Evolutionary conservation across 1,140 invertebrate genomes (phyloP).

Genomic region (Drosophila jambulina): DNA sequence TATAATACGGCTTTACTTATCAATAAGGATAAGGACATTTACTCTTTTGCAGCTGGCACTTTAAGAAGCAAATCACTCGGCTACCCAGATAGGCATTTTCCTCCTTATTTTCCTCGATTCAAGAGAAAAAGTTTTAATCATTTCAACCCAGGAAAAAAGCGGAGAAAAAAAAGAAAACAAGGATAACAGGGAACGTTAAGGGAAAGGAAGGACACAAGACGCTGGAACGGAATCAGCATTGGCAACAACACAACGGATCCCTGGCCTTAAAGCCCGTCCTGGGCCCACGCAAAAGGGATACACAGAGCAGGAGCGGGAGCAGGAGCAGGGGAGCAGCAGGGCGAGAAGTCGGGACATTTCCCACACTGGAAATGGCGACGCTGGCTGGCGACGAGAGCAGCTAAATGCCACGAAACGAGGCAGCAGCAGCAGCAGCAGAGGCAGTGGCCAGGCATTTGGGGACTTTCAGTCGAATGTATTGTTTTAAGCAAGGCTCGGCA

Average conservation of each 20-base stretch:
- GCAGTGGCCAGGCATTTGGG: constrained; percentile 58
- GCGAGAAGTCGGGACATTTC: constrained; percentile 8
- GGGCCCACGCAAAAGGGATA: background rate
- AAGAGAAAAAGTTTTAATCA: constrained; percentile 60
- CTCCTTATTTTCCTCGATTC: constrained; percentile 7
- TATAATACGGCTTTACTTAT: background rate
- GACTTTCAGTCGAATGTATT: constrained; percentile 67
- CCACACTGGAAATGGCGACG: constrained; percentile 12
- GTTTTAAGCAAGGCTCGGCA: constrained; percentile 64
- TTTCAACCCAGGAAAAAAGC: constrained; percentile 47
- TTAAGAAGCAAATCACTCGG: constrained; percentile 24
- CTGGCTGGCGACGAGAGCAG: constrained; percentile 23
- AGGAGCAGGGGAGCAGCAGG: background rate
- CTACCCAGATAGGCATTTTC: constrained; percentile 26
- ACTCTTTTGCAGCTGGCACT: background rate
- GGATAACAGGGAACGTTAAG: background rate
- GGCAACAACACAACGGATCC: constrained; percentile 43
- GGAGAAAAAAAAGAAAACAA: background rate
- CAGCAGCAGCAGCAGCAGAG: constrained; percentile 5
- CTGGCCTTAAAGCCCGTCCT: constrained; percentile 1
- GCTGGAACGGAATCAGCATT: constrained; percentile 16
- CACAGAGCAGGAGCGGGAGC: background rate
- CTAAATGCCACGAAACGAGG: constrained; percentile 51
- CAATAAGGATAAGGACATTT: background rate
- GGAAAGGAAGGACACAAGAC: constrained; percentile 4